Evolutionary conservation across 1,140 invertebrate genomes (phyloP).

Genomic region (Pteromalus puparum): DNA sequence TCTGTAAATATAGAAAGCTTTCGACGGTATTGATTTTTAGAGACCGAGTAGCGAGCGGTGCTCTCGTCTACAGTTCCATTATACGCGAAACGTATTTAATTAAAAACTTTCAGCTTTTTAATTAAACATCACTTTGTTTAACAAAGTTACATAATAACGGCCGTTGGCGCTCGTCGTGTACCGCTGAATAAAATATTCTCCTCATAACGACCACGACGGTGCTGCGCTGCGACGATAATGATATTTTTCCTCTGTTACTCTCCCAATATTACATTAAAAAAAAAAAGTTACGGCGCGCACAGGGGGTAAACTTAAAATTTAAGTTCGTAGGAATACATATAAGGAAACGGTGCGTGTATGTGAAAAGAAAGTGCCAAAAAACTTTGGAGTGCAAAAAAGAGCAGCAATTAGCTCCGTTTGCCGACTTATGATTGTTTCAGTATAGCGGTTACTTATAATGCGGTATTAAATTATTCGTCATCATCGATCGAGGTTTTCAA

Average conservation of each 20-base stretch:
- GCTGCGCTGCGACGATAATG: background rate
- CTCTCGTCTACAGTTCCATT: background rate
- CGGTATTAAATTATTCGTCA: background rate
- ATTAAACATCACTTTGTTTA: slow-evolving; percentile 30
- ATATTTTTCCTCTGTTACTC: background rate
- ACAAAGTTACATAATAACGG: background rate
- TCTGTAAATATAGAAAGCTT: background rate
- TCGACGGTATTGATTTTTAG: background rate
- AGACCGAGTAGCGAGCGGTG: background rate
- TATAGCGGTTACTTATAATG: background rate
- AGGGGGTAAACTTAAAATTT: background rate
- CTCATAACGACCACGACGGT: background rate
- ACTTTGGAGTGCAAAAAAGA: no score
- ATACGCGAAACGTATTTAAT: background rate
- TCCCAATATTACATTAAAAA: background rate
- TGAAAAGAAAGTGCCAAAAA: no score
- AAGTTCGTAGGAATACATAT: no score
- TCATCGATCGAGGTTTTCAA: background rate
- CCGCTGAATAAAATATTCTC: slow-evolving; percentile 21
- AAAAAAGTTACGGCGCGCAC: background rate
- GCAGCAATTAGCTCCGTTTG: slow-evolving; percentile 23
- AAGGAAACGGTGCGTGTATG: background rate
- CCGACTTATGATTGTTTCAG: slow-evolving; percentile 33
- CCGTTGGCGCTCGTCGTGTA: background rate
- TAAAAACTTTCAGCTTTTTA: slow-evolving; percentile 25